These are phyloP conservation scores for Bursaphelenchus mucronatus DNA, from an alignment of 1,140 invertebrate genomes.

Conservation along the genomic window DNA sequence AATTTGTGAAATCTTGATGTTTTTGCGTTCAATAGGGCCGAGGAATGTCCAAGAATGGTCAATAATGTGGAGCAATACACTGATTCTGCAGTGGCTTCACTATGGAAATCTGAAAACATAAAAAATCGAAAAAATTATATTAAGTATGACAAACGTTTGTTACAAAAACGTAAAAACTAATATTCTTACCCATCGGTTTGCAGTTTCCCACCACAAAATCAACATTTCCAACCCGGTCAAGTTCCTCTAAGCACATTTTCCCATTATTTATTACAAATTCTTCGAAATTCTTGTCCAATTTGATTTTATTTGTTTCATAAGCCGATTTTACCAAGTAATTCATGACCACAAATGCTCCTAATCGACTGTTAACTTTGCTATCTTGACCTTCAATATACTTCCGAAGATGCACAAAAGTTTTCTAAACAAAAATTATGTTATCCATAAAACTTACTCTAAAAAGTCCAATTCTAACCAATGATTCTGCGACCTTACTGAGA, in stretches of 20 bases:
- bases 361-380: no score
- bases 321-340: no score
- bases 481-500: not conserved
- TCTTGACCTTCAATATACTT: not conserved
- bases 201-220: no score
- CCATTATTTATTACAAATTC: no score
- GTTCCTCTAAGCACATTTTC: no score
- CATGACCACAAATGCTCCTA: no score
- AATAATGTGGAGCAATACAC: conserved; percentile 6
- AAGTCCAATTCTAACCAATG: conserved; percentile 5
- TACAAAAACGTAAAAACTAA: not conserved
- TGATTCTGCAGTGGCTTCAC: not conserved
- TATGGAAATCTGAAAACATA: no score
- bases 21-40: not conserved
- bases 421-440: not conserved
- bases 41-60: not conserved
- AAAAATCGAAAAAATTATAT: not conserved
- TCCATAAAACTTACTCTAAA: not conserved
- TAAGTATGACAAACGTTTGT: not conserved
- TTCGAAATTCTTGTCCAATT: no score
- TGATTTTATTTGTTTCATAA: no score
- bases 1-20: conserved; percentile 2
- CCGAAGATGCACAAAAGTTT: not conserved
- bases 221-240: no score
- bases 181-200: not conserved